A percentile compares a stretch with the other conserved stretches of the same genome.
These are phyloP conservation scores for Pharmacophagus antenor DNA, from an alignment of 2,888 invertebrate genomes.

Conservation along the genomic window DNA sequence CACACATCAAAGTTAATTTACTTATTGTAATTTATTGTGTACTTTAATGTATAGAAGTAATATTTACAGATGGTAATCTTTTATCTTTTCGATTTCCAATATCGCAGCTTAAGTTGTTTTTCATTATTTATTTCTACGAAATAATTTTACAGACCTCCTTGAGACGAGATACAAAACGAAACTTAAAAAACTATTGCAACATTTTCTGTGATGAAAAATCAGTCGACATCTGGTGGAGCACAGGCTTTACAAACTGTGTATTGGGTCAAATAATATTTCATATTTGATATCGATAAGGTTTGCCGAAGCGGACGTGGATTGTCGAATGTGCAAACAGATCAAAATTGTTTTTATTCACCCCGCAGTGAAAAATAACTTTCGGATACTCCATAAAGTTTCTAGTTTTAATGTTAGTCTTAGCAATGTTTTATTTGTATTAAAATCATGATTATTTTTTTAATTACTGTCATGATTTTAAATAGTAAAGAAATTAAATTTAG, in stretches of 20 bases:
- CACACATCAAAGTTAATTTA: too few species aligned
- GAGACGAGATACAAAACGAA: constrained; percentile 3
- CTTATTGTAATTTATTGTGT: too few species aligned
- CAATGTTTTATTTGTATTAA: too few species aligned
- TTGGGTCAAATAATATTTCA: not conserved
- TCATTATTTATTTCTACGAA: not conserved
- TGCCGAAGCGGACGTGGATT: not conserved
- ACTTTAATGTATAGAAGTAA: not conserved
- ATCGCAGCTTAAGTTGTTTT: not conserved
- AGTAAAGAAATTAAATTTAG: too few species aligned
- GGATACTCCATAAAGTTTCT: too few species aligned
- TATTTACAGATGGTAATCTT: not conserved
- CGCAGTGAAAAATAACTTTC: too few species aligned
- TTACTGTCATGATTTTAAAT: too few species aligned
- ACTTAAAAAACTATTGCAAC: constrained; percentile 4
- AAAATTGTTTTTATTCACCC: too few species aligned
- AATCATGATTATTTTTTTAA: too few species aligned
- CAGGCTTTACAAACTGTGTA: not conserved
- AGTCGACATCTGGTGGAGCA: not conserved
- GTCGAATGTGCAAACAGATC: too few species aligned
- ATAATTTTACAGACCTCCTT: not conserved
- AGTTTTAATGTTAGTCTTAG: too few species aligned
- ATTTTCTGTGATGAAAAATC: not conserved
- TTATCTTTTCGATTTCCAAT: not conserved
- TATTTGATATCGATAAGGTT: constrained; percentile 1